phyloP scores from a whole-genome alignment of 2,797 vertebrate genomes.

The Crocodylus rhombifer region DNA sequence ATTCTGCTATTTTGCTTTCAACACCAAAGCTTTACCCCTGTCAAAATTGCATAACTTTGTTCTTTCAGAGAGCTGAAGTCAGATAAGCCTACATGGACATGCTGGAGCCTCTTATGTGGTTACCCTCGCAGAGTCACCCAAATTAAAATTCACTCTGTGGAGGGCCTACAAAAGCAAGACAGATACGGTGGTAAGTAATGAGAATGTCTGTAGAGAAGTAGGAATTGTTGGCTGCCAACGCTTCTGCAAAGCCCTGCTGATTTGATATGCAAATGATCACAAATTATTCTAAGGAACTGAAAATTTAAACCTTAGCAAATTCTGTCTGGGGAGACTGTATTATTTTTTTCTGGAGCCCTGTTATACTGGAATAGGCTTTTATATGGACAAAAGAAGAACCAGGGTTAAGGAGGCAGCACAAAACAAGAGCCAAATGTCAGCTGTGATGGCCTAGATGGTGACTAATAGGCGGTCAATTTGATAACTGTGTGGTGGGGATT shows the following conservation, averaged over 20 bases:
- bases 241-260: neutral
- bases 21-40: neutral
- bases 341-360: neutral
- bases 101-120: slow-evolving; percentile 88
- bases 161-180: slow-evolving; percentile 86
- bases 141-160: slow-evolving; percentile 86
- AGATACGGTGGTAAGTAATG: slow-evolving; percentile 78
- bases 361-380: neutral
- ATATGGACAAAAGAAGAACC: neutral
- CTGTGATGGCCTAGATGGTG: neutral
- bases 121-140: slow-evolving; percentile 90
- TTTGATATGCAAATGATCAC: neutral
- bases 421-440: neutral
- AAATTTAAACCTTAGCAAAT: neutral
- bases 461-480: neutral
- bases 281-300: neutral
- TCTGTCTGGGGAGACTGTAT: neutral
- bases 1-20: neutral
- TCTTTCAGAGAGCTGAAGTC: slow-evolving; percentile 87
- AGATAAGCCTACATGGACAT: slow-evolving; percentile 87
- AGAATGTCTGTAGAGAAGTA: neutral
- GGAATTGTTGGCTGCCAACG: neutral
- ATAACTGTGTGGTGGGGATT: neutral
- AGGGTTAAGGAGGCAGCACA: neutral
- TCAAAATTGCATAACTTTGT: slow-evolving; percentile 3